Conservation (phyloP, 2,888 invertebrate genomes). For the Dolichopus griseipennis region DNA sequence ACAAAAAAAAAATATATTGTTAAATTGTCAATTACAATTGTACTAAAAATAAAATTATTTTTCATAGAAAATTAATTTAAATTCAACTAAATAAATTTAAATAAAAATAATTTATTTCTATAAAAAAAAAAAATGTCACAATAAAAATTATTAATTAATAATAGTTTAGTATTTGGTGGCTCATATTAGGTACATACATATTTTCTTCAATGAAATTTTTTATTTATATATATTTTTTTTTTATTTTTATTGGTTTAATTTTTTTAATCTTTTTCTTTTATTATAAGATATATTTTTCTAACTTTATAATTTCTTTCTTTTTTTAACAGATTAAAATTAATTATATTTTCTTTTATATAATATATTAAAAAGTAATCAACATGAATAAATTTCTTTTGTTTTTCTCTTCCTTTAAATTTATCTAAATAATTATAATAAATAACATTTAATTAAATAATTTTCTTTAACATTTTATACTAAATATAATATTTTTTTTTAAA, state of each 20-base stretch:
- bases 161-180: neutral
- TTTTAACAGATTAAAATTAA: neutral
- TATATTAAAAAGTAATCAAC: constrained; percentile 4
- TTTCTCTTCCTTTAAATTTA: neutral
- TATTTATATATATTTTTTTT: neutral
- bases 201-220: neutral
- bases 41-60: neutral
- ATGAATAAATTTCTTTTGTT: neutral
- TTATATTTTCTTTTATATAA: neutral
- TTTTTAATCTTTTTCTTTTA: no score
- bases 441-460: neutral
- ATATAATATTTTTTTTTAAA: neutral
- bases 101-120: no score
- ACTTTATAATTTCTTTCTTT: no score
- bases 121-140: no score
- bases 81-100: neutral
- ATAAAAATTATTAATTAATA: neutral
- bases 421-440: neutral
- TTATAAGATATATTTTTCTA: neutral
- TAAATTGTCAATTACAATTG: neutral
- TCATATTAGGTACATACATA: neutral
- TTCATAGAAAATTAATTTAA: neutral
- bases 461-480: neutral
- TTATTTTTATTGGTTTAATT: neutral
- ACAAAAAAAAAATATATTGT: no score